Conservation (phyloP, 2,797 vertebrate species). For the Peromyscus aztecus region DNA sequence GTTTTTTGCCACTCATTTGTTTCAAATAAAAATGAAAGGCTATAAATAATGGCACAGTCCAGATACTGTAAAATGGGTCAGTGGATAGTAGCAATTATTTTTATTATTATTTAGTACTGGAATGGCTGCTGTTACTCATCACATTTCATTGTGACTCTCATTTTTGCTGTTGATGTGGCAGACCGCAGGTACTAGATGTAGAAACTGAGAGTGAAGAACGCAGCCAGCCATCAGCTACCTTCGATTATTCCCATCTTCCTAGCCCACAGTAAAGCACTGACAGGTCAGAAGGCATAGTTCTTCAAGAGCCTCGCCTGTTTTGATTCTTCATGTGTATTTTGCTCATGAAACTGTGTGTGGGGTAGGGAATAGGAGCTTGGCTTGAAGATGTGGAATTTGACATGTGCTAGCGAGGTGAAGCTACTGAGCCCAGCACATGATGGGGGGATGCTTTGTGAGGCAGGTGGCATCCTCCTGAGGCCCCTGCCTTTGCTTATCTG, state of each 20-base stretch:
- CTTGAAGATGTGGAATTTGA: neutral
- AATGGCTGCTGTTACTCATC: neutral
- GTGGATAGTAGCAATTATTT: neutral
- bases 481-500: neutral
- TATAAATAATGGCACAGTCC: neutral
- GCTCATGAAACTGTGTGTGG: neutral
- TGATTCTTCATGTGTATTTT: neutral
- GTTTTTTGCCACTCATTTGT: neutral
- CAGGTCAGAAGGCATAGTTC: neutral
- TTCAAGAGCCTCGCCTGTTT: neutral
- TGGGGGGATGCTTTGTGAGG: neutral
- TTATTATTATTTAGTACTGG: neutral
- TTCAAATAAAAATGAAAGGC: slow-evolving; percentile 15
- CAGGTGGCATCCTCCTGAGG: neutral
- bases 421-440: accelerated
- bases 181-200: neutral
- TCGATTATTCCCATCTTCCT: neutral
- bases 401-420: neutral
- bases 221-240: neutral
- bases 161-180: neutral
- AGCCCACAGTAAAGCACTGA: neutral
- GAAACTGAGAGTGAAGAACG: neutral
- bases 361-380: neutral
- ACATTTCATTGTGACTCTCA: neutral
- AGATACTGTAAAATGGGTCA: neutral